Evolutionary conservation across 1,140 invertebrate genomes (phyloP), one percentile per base, ranked within the genome.

Genomic region (Calycopis cecrops): DNA sequence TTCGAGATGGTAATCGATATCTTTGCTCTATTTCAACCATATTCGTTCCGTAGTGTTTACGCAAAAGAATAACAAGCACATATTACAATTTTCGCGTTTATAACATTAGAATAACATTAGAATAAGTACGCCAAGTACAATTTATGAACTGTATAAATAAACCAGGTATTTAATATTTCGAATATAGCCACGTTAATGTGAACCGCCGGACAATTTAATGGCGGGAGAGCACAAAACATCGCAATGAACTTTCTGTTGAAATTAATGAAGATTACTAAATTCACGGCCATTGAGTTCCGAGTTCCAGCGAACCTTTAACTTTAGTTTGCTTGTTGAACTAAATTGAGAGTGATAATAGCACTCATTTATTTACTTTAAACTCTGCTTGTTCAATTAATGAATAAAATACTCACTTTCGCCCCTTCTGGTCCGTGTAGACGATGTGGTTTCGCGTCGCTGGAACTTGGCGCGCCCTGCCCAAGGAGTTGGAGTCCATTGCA

Each of bases 191-290:
- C 65, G 63, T 63, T 63, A 71, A 44, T 44, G 40, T 21, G 38
- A 53, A 53, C 52, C 38, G 58, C 57, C 59, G 65, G 72, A 77
- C 72, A 73, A 40, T 53, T 44, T 44, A 44, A 14, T 44, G 21
- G 52, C 17, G 52, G 21, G 33, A 37, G 69, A 70, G 59, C 64
- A 66, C 66, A 65, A 65, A 68, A 67, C 57, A 65, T 60, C 57
- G 51, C 53, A 76, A 69, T 73, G 67, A 82, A 82, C 63, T 80
- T 75, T 66, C 74, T 62, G 65, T 71, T 62, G 63, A 80, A 85
- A 85, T 82, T 85, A 87, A 85, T 85, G 77, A 79, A 84, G 81
- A 85, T 87, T 81, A 81, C 77, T 76, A 84, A 82, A 82, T 85
- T 85, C 81, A 85, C 77, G 74, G 79, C 72, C 81, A 84, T 80